Evolutionary conservation across 2,797 vertebrate genomes (phyloP), one percentile per base, ranked within the genome.

Genomic region (Squalus acanthias): DNA sequence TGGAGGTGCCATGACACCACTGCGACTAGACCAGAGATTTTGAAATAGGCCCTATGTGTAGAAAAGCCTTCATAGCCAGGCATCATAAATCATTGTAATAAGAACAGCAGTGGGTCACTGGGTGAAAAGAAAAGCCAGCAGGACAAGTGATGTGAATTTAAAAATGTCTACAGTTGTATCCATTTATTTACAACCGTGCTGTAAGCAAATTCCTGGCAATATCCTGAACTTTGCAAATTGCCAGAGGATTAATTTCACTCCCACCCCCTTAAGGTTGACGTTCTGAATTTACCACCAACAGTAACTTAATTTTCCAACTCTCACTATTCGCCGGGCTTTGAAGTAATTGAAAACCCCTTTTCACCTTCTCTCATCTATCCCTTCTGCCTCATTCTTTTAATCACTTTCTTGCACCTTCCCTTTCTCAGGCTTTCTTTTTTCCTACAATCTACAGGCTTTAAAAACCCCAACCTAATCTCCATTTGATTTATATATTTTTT

Each of bases 111-210:
- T 69, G 91, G 63, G 91, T 93, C 91, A 93, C 63, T 0, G 46
- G 63, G 91, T 67, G 91, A 93, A 93, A 93, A 69, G 65, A 69
- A 93, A 93, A 69, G 22, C 63, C 91, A 93, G 63, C 63, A 93
- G 63, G 91, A 93, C 89, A 67, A 92, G 89, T 65, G 39, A 69
- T 93, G 20, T 67, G 91, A 93, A 93, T 69, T 93, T 69, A 24
- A 69, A 93, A 39, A 93, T 93, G 91, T 46, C 91, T 69, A 67
- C 63, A 93, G 65, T 93, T 93, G 91, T 39, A 93, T 69, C n/a
- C 91, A 93, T 93, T 93, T 93, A 93, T 67, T 93, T 93, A 67
- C 63, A 69, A 93, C 63, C 65, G 20, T 93, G 91, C 17, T 93
- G 63, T 93, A 67, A 93, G 63, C 91, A 93, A 39, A 93, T 93